Base-by-base conservation (phyloP, 1,140 invertebrate species). In the Stegodyphus dumicola region DNA sequence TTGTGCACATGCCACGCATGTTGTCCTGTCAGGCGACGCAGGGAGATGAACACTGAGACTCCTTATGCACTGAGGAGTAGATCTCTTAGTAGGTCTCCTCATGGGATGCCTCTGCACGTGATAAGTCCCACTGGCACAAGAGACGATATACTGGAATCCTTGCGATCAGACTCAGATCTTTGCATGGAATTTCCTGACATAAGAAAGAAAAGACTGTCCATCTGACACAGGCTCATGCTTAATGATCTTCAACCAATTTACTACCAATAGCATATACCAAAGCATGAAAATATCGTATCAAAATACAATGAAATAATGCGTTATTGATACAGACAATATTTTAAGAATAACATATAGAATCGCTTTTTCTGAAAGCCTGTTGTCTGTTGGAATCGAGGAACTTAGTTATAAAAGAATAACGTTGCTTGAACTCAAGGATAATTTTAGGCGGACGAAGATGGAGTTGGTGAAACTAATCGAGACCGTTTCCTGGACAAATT, bases 51-150 rank as follows among this genome's bases (percentile, higher is more conserved):
- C 86, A 52, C 88, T 88, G 66, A 90, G 89, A 86, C 90, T 89
- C 76, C 94, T 85, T 95, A 94, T 90, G 94, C 93, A 77, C 92
- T 94, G 65, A 92, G 94, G 67, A 92, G 94, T 88, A 92, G 94
- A 88, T 94, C 94, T 79, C 94, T 94, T 66, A 93, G 93, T 33
- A 94, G 94, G 90, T 94, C 94, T 73, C 92, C 93, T 52, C 94
- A 95, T 90, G 90, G 95, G 84, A 90, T 95, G 88, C 94, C 94
- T 15, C 92, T 94, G 91, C 92, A 93, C 88, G 93, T 93, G 81
- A 89, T 94, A 87, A 86, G 81, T n/a, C 75, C 85, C 10, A 67
- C 77, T 1, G 87, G 87, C 67, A 86, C 76, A 3, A 76, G 87
- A 49, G 89, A 90, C 69, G 89, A 90, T 69, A 87, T 88, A 13